phyloP scores from a whole-genome alignment of 2,888 invertebrate genomes.

The Congeria kusceri region DNA sequence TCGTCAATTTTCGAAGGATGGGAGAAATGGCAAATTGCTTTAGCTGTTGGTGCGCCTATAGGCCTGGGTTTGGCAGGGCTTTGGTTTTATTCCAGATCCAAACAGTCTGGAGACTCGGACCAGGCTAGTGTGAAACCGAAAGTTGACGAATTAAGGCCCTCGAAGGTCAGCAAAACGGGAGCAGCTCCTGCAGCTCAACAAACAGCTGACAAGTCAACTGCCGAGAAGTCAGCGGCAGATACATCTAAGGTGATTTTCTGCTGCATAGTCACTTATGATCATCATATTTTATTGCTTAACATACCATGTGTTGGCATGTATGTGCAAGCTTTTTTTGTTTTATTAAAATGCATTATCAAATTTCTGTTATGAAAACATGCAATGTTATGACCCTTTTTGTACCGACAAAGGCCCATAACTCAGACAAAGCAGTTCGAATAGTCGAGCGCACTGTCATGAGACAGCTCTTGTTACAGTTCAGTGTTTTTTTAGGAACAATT shows the following conservation, averaged over 20 bases:
- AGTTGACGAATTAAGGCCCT: constrained; percentile 20
- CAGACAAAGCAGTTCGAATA: too few relatives aligned
- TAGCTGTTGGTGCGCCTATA: constrained; percentile 93
- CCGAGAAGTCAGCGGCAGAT: neutral
- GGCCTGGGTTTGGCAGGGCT: constrained; percentile 92
- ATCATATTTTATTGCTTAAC: too few relatives aligned
- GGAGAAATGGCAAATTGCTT: constrained; percentile 93
- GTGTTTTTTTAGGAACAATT: too few relatives aligned
- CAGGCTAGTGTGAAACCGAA: constrained; percentile 25
- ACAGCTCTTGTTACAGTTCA: too few relatives aligned
- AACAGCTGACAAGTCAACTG: constrained; percentile 19
- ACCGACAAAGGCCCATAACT: too few relatives aligned
- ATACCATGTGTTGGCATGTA: too few relatives aligned
- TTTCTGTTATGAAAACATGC: too few relatives aligned
- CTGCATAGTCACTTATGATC: too few relatives aligned
- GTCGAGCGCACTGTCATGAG: too few relatives aligned
- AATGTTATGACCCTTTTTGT: neutral
- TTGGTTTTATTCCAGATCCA: constrained; percentile 88
- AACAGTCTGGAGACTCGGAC: neutral
- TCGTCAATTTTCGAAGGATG: constrained; percentile 70
- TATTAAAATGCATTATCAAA: too few relatives aligned
- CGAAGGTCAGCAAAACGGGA: constrained; percentile 1
- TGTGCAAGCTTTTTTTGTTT: too few relatives aligned
- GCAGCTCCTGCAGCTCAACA: neutral
- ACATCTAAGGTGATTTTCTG: neutral